A percentile compares a stretch with the other conserved stretches of the same genome.
phyloP scores from a whole-genome alignment of 2,797 vertebrate genomes.

The Fistularia tabacaria region DNA sequence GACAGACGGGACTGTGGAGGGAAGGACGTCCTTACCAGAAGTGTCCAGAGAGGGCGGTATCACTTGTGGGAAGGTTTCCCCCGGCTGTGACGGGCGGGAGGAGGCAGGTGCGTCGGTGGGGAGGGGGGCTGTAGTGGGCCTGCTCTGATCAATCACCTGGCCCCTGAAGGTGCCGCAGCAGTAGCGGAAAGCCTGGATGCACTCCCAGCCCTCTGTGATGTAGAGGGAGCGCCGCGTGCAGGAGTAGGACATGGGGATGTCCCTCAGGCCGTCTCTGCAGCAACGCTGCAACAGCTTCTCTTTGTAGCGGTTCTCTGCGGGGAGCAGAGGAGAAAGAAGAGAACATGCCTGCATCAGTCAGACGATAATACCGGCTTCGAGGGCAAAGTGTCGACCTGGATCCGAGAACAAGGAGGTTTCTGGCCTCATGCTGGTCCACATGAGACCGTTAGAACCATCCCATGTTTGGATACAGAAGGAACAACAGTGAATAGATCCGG shows the following conservation, averaged over 20 bases:
- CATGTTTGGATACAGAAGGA: too few relatives aligned
- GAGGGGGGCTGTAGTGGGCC: slow-evolving; percentile 44
- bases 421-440: too few relatives aligned
- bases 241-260: slow-evolving; percentile 73
- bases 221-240: slow-evolving; percentile 71
- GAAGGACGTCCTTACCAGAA: too few relatives aligned
- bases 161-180: slow-evolving; percentile 70
- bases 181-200: slow-evolving; percentile 71
- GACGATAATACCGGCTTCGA: not conserved
- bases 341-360: not conserved
- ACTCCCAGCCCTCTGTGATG: slow-evolving; percentile 71
- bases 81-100: not conserved
- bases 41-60: not conserved
- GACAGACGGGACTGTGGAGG: too few relatives aligned
- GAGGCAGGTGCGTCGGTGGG: slow-evolving; percentile 2
- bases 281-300: slow-evolving; percentile 65
- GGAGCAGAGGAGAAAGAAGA: not conserved
- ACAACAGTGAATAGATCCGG: too few relatives aligned
- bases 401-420: too few relatives aligned
- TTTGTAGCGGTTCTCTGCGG: slow-evolving; percentile 67
- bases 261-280: slow-evolving; percentile 75
- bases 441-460: too few relatives aligned
- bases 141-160: slow-evolving; percentile 41
- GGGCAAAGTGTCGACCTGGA: not conserved
- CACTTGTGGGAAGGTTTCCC: not conserved